Conservation (phyloP, 64 coral and sea anemone genomes). For the Montipora cactus region DNA sequence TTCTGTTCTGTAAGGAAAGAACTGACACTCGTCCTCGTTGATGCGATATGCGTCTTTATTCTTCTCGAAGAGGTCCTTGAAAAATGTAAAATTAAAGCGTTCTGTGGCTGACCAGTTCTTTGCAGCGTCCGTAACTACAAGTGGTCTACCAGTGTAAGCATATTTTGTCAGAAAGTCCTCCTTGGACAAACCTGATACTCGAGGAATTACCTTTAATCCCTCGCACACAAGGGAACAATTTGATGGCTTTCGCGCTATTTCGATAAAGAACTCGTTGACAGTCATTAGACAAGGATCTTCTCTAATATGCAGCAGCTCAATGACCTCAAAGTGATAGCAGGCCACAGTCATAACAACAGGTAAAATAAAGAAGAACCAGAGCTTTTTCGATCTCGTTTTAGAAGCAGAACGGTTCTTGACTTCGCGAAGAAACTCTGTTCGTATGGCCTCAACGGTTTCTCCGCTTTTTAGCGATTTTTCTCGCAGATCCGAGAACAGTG, state of each 20-base stretch:
- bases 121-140: conserved; percentile 92
- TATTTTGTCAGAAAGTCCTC: conserved; percentile 79
- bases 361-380: conserved; percentile 68
- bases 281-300: conserved; percentile 81
- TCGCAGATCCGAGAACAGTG: conserved; percentile 57
- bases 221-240: conserved; percentile 94
- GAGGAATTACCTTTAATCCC: conserved; percentile 76
- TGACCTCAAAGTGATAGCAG: conserved; percentile 69
- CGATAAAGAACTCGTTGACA: conserved; percentile 84
- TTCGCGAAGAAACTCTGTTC: conserved; percentile 43
- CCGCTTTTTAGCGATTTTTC: conserved; percentile 61
- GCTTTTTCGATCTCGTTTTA: not conserved
- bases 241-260: conserved; percentile 80
- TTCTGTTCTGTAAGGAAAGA: conserved; percentile 96
- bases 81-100: conserved; percentile 85
- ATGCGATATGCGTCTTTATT: conserved; percentile 77
- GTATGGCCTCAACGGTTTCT: not conserved
- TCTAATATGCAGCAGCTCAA: conserved; percentile 42
- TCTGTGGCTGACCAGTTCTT: conserved; percentile 89
- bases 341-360: conserved; percentile 76
- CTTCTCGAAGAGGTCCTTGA: conserved; percentile 82
- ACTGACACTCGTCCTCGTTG: conserved; percentile 96
- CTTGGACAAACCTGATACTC: conserved; percentile 80
- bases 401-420: conserved; percentile 34
- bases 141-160: conserved; percentile 91